Evolutionary conservation across 2,888 invertebrate genomes (phyloP).

Genomic region (Cataglyphis rosenhaueri): DNA sequence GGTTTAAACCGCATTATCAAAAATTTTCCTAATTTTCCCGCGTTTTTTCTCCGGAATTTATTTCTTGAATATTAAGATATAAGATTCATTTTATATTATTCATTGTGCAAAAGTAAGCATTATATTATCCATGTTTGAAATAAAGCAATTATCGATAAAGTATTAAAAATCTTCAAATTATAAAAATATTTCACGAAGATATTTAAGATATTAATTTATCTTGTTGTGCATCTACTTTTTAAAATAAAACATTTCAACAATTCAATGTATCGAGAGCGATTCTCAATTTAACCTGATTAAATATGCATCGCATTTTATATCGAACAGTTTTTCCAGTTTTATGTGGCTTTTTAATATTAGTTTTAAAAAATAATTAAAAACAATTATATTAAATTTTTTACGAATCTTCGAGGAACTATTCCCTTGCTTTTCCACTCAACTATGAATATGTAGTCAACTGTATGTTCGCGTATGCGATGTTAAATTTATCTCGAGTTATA

Average conservation of each 20-base stretch:
- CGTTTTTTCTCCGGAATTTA: constrained; percentile 26
- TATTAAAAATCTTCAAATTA: constrained; percentile 1
- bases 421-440: too few species aligned
- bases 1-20: not conserved
- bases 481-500: not conserved
- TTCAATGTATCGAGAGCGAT: not conserved
- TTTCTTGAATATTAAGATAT: constrained; percentile 1
- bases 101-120: not conserved
- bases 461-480: not conserved
- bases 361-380: not conserved
- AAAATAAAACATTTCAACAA: constrained; percentile 6
- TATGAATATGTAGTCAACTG: not conserved
- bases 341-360: not conserved
- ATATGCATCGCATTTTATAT: not conserved
- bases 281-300: constrained; percentile 6
- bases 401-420: constrained; percentile 19
- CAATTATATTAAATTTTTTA: not conserved
- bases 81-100: not conserved
- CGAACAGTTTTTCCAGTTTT: not conserved
- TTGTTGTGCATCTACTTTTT: not conserved
- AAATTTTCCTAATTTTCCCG: constrained; percentile 25
- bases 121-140: not conserved
- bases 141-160: not conserved
- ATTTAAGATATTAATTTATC: not conserved
- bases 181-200: not conserved